Percentiles rank a stretch among this genome's conserved stretches.
Evolutionary conservation across 2,888 invertebrate species (phyloP).

Genomic region (Hypselothyrea guttata): DNA sequence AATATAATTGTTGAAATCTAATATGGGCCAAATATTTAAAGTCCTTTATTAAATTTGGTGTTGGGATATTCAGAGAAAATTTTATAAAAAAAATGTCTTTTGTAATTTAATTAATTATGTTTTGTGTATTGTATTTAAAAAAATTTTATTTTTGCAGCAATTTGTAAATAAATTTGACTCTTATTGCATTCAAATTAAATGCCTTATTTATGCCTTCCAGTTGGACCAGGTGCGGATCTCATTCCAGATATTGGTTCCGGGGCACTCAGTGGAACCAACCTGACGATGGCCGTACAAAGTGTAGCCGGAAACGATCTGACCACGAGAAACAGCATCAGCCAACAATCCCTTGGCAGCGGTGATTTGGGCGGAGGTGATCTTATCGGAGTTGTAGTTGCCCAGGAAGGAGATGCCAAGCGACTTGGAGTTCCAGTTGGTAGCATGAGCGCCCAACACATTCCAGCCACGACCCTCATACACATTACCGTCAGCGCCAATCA

Average conservation of each 20-base stretch:
- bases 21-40: too few species aligned
- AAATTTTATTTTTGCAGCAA: constrained; percentile 31
- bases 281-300: constrained; percentile 78
- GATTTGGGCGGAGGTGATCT: constrained; percentile 63
- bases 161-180: constrained; percentile 10
- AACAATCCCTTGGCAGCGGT: constrained; percentile 66
- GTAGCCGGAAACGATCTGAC: constrained; percentile 68
- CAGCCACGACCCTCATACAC: constrained; percentile 80
- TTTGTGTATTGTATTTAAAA: constrained; percentile 34
- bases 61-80: too few species aligned
- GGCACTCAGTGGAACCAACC: constrained; percentile 77
- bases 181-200: not conserved
- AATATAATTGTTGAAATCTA: too few species aligned
- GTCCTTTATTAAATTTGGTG: too few species aligned
- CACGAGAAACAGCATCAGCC: constrained; percentile 64
- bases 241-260: constrained; percentile 76
- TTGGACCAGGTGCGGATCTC: constrained; percentile 78
- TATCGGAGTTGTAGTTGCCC: constrained; percentile 72
- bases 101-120: not conserved
- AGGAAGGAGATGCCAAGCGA: constrained; percentile 79
- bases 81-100: too few species aligned
- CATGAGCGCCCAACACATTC: constrained; percentile 76
- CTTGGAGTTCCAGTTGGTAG: constrained; percentile 75
- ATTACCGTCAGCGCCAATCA: constrained; percentile 79
- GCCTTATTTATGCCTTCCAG: constrained; percentile 67